Conservation (phyloP, 2,113 vertebrate species). For the Donacobius atricapilla region DNA sequence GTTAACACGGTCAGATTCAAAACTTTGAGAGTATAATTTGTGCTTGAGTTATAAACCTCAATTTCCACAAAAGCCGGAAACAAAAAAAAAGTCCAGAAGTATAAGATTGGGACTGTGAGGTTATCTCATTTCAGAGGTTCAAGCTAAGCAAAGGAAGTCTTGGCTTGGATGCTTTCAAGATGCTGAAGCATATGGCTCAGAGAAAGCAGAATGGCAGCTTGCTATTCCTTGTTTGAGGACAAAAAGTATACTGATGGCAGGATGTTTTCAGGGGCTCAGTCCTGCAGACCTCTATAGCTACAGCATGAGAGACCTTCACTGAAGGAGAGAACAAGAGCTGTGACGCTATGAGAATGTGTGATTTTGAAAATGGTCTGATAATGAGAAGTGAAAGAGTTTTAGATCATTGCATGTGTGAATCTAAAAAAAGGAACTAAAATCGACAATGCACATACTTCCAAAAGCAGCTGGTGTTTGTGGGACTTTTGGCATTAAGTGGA, state of each 20-base stretch:
- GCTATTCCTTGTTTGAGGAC: slow-evolving; percentile 22
- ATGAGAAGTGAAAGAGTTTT: background rate
- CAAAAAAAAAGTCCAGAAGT: background rate
- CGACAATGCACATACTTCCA: background rate
- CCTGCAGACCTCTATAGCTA: background rate
- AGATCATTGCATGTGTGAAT: background rate
- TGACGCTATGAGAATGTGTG: background rate
- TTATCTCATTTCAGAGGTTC: background rate
- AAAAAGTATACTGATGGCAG: background rate
- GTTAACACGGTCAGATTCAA: background rate
- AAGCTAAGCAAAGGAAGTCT: background rate
- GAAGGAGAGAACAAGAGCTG: background rate
- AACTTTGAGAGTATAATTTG: background rate
- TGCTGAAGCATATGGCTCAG: background rate
- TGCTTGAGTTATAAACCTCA: background rate
- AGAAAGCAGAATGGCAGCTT: slow-evolving; percentile 22
- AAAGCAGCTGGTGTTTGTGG: background rate
- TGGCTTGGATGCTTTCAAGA: slow-evolving; percentile 28
- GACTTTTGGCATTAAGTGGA: background rate
- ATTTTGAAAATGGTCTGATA: background rate
- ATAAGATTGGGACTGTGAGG: background rate
- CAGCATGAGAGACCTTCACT: background rate
- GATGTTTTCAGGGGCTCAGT: background rate
- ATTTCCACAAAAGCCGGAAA: background rate
- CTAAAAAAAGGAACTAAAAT: background rate